Evolutionary conservation across 35 echinoderm and acorn worm species (phyloP), one percentile per base, ranked within the genome.

Genomic region (Strongylocentrotus purpuratus): DNA sequence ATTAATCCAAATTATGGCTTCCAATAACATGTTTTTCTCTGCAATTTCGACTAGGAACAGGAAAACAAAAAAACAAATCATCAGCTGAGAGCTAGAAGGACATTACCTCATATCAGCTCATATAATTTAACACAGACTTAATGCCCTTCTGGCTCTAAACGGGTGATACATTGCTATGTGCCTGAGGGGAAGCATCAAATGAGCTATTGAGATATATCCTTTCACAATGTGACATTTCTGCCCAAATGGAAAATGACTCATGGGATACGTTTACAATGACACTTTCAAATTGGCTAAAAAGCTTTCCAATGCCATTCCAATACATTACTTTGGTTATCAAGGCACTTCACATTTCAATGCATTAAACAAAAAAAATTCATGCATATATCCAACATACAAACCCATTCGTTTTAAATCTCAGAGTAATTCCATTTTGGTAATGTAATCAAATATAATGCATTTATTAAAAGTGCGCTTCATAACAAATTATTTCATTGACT

Each of bases 21-120:
- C 20, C 65, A 78, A 78, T 78, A 78, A 78, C 65, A 78, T 78
- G 65, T 78, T 78, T 78, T 78, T 78, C 65, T 78, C 65, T 78
- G 22, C 65, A 78, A 78, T 78, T 14, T n/a, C 25, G 17, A 25
- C 22, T 3, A 25, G 61, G 17, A 78, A n/a, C 7, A 22, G 25
- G 25, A 78, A 9, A 78, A 28, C n/a, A 28, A 78, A n/a, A 78
- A 8, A 2, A n/a, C 65, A 78, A 28, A 78, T 78, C 22, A 78
- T 78, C 22, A n/a, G 65, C 65, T 78, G 5, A 28, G 65, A 78
- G 65, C 65, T 28, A 78, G 28, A 78, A 5, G 25, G 25, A 18
- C 8, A 22, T 28, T 78, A 78, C 18, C 65, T 78, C 22, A 8
- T 78, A 28, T 28, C 28, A 7, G 25, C 20, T 78, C 22, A 8